Percentiles rank a stretch among this genome's conserved stretches.
Evolutionary conservation across 1,140 invertebrate species (phyloP).

Genomic region (Cotesia typhae): DNA sequence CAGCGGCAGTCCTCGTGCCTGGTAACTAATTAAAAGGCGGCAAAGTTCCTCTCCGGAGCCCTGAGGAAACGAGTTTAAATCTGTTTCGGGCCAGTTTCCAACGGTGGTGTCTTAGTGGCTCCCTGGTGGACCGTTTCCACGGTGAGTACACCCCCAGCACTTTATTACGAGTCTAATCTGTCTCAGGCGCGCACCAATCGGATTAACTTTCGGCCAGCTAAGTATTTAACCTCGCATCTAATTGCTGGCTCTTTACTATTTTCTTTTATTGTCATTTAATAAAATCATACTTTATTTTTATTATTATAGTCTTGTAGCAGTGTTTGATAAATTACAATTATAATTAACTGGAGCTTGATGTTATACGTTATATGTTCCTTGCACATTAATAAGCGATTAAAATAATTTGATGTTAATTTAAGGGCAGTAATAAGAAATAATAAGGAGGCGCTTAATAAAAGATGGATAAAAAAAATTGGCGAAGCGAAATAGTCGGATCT

Average conservation of each 20-base stretch:
- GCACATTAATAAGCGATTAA: too few species aligned
- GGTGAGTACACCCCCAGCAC: slow-evolving; percentile 58
- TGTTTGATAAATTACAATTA: neutral
- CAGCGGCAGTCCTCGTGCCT: slow-evolving; percentile 35
- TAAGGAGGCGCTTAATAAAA: neutral
- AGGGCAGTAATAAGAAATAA: neutral
- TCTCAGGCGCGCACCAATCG: slow-evolving; percentile 46
- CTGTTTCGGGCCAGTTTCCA: slow-evolving; percentile 63
- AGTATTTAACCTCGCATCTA: slow-evolving; percentile 50
- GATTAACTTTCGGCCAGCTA: slow-evolving; percentile 24
- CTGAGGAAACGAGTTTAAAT: slow-evolving; percentile 65
- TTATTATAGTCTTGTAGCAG: too few species aligned
- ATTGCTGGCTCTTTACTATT: slow-evolving; percentile 15
- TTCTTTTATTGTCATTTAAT: neutral
- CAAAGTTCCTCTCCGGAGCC: slow-evolving; percentile 51
- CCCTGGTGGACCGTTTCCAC: slow-evolving; percentile 62
- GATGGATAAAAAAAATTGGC: slow-evolving; percentile 4
- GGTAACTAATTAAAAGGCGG: slow-evolving; percentile 63
- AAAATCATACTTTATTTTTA: too few species aligned
- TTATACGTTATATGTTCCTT: too few species aligned
- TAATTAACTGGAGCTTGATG: neutral
- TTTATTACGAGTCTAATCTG: slow-evolving; percentile 64
- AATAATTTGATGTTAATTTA: too few species aligned
- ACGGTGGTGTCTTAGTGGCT: slow-evolving; percentile 63
- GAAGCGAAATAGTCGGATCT: slow-evolving; percentile 1